Percentiles rank a stretch among this genome's conserved stretches.
phyloP scores from a whole-genome alignment of 2,113 vertebrate genomes.

The Perca flavescens region DNA sequence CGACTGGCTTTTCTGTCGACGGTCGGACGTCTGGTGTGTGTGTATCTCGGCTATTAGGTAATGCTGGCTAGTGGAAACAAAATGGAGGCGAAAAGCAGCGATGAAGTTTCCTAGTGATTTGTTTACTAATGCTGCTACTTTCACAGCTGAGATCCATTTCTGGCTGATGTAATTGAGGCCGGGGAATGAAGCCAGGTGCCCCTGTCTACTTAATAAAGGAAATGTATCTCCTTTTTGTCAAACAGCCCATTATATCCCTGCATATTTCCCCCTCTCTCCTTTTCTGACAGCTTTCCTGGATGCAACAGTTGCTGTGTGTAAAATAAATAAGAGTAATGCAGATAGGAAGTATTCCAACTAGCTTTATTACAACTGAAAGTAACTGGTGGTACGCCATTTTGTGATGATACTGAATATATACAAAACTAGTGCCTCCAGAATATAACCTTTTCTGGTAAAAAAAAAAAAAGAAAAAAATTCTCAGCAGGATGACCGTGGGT shows the following conservation, averaged over 20 bases:
- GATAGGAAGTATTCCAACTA: slow-evolving; percentile 2
- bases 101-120: slow-evolving; percentile 5
- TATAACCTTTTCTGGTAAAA: background rate
- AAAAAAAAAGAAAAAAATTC: too few species aligned
- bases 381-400: too few species aligned
- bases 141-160: slow-evolving; percentile 7
- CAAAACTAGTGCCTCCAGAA: background rate
- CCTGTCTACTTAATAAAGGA: slow-evolving; percentile 5
- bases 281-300: slow-evolving; percentile 21
- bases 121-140: slow-evolving; percentile 37
- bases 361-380: slow-evolving; percentile 10
- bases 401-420: too few species aligned
- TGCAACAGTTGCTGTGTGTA: slow-evolving; percentile 19
- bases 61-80: background rate
- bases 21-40: too few species aligned
- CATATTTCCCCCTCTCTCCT: background rate
- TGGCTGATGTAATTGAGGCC: slow-evolving; percentile 29
- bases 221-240: slow-evolving; percentile 21
- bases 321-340: slow-evolving; percentile 1
- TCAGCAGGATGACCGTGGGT: background rate
- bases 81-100: background rate
- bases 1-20: too few species aligned
- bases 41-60: background rate
- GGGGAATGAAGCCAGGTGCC: background rate
- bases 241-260: slow-evolving; percentile 21